phyloP scores from a whole-genome alignment of 2,888 invertebrate genomes.

The Agapostemon virescens region DNA sequence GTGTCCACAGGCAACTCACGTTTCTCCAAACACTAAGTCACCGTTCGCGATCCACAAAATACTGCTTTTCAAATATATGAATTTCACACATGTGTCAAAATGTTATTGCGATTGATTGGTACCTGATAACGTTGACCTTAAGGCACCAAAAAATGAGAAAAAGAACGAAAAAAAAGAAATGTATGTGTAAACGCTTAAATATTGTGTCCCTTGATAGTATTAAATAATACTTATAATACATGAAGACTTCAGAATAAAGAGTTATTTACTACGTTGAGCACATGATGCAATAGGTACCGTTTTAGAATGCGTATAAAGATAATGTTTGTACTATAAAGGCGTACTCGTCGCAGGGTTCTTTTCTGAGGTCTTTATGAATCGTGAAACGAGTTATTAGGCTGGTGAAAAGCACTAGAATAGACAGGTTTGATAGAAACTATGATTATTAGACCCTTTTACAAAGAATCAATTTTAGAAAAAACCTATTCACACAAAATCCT shows the following conservation, averaged over 20 bases:
- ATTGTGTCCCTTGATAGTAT: conserved; percentile 39
- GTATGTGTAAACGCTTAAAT: conserved; percentile 21
- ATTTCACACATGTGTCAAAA: conserved; percentile 59
- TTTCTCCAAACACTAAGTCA: conserved; percentile 7
- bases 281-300: conserved; percentile 7
- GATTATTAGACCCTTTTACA: conserved; percentile 82
- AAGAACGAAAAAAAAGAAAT: neutral
- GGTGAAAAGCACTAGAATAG: conserved; percentile 53
- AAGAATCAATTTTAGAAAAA: conserved; percentile 81
- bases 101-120: conserved; percentile 51
- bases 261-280: conserved; percentile 16
- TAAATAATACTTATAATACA: conserved; percentile 34
- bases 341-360: conserved; percentile 17
- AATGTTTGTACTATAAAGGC: neutral
- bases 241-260: conserved; percentile 50
- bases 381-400: conserved; percentile 47
- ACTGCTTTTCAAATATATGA: conserved; percentile 64
- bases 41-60: conserved; percentile 51
- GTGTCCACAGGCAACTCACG: conserved; percentile 32
- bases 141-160: neutral
- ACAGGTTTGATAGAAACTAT: conserved; percentile 80
- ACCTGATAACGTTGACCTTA: conserved; percentile 50
- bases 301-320: conserved; percentile 6
- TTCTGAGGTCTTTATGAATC: conserved; percentile 48
- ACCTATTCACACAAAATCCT: conserved; percentile 81